A percentile compares a stretch with the other conserved stretches of the same genome.
phyloP scores from a whole-genome alignment of 2,797 vertebrate genomes.

The Lithobates sylvaticus region DNA sequence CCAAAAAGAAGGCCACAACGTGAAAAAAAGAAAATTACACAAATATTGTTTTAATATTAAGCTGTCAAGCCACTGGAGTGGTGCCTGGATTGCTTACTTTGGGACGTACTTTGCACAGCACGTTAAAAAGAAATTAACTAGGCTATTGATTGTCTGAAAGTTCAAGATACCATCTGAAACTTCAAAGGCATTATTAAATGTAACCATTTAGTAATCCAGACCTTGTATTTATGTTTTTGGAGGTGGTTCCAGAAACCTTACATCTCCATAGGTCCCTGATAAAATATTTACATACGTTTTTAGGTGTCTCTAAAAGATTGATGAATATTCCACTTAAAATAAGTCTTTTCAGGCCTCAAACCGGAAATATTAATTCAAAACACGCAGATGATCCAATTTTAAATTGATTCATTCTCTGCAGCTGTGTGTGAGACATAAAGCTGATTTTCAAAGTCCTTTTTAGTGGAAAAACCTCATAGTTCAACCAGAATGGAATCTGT shows the following conservation, averaged over 20 bases:
- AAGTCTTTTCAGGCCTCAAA: slow-evolving; percentile 60
- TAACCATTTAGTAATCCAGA: slow-evolving; percentile 57
- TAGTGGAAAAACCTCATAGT: slow-evolving; percentile 61
- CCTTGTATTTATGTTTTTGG: slow-evolving; percentile 55
- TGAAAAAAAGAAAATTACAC: slow-evolving; percentile 38
- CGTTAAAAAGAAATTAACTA: slow-evolving; percentile 59
- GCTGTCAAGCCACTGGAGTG: slow-evolving; percentile 54
- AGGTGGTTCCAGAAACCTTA: slow-evolving; percentile 60
- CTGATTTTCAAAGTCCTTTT: slow-evolving; percentile 61
- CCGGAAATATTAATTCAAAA: slow-evolving; percentile 64
- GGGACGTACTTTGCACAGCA: slow-evolving; percentile 51
- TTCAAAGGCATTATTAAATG: slow-evolving; percentile 57
- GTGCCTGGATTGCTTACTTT: slow-evolving; percentile 59
- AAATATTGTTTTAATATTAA: slow-evolving; percentile 62
- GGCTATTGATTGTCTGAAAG: slow-evolving; percentile 56
- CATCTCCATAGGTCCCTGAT: slow-evolving; percentile 50
- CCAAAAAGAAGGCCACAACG: slow-evolving; percentile 14
- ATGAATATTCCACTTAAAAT: slow-evolving; percentile 62
- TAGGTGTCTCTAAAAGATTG: slow-evolving; percentile 62
- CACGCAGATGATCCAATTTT: slow-evolving; percentile 62
- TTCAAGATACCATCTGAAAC: slow-evolving; percentile 59
- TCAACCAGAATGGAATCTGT: slow-evolving; percentile 61
- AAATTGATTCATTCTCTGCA: slow-evolving; percentile 64
- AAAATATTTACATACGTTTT: slow-evolving; percentile 63
- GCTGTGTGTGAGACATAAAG: slow-evolving; percentile 62